Conservation (phyloP, 2,888 invertebrate species). For the Erebia epiphron region DNA sequence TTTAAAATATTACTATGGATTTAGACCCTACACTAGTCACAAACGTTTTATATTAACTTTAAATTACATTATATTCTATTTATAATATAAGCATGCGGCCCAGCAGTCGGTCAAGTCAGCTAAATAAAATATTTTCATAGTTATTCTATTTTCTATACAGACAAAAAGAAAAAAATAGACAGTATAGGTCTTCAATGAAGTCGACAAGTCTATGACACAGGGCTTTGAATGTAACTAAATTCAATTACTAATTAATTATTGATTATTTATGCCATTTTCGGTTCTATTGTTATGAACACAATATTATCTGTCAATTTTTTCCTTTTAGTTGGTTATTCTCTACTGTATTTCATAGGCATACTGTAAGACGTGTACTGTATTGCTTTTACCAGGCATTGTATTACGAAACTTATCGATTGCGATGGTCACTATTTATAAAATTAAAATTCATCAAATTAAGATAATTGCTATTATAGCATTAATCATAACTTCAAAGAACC, state of each 20-base stretch:
- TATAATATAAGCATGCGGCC: conserved; percentile 1
- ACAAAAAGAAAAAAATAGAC: conserved; percentile 6
- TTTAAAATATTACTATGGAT: too few species aligned
- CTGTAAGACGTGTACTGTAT: not conserved
- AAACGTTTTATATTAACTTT: not conserved
- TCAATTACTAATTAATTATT: too few species aligned
- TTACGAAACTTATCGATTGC: conserved; percentile 1
- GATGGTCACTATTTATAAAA: not conserved
- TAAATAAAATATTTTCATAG: conserved; percentile 7
- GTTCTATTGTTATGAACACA: not conserved
- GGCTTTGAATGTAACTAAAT: not conserved
- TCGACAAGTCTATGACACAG: not conserved
- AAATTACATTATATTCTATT: not conserved
- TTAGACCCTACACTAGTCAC: not conserved
- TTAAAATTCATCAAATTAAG: not conserved
- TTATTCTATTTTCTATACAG: not conserved
- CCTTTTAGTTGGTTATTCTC: not conserved
- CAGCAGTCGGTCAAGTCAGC: not conserved
- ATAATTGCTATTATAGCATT: not conserved
- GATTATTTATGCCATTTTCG: too few species aligned
- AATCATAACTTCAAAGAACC: not conserved
- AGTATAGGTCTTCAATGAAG: not conserved
- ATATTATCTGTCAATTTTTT: not conserved
- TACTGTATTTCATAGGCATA: conserved; percentile 3
- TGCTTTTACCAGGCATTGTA: conserved; percentile 1